Evolutionary conservation across 2,888 invertebrate species (phyloP).

Genomic region (Labia minor): DNA sequence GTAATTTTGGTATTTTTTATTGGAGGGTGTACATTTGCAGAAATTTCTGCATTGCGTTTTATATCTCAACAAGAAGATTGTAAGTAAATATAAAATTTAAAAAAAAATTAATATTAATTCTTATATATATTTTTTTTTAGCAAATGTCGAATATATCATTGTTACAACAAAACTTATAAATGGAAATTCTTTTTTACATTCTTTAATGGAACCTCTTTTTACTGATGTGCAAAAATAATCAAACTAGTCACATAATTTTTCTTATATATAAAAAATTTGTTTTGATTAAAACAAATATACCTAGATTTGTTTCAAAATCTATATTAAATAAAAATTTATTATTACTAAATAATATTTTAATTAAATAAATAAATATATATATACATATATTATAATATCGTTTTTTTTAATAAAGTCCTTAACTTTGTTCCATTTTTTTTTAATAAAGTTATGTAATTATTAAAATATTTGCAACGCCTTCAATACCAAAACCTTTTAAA

Average conservation of each 20-base stretch:
- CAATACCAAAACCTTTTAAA: too few species aligned
- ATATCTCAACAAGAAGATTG: constrained; percentile 45
- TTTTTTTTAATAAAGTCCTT: too few species aligned
- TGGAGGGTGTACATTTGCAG: constrained; percentile 94
- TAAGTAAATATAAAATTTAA: constrained; percentile 29
- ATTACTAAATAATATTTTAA: too few species aligned
- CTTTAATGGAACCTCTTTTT: constrained; percentile 47
- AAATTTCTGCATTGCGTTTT: constrained; percentile 53
- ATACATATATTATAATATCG: too few species aligned
- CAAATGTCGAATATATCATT: constrained; percentile 78
- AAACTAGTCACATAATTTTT: too few species aligned
- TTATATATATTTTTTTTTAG: constrained; percentile 32
- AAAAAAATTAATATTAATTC: constrained; percentile 21
- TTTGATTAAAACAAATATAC: neutral
- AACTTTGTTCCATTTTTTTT: too few species aligned
- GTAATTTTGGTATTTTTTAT: constrained; percentile 89
- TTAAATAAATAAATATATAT: too few species aligned
- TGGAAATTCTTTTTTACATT: constrained; percentile 72
- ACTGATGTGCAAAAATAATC: constrained; percentile 5
- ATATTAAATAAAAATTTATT: too few species aligned
- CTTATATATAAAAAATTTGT: too few species aligned
- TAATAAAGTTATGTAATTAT: too few species aligned
- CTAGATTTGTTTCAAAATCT: neutral
- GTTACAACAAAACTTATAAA: constrained; percentile 88
- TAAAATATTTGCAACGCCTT: too few species aligned